Percentiles rank a stretch among this genome's conserved stretches.
Evolutionary conservation across 1,140 invertebrate species (phyloP).

Genomic region (Lucilia sericata): DNA sequence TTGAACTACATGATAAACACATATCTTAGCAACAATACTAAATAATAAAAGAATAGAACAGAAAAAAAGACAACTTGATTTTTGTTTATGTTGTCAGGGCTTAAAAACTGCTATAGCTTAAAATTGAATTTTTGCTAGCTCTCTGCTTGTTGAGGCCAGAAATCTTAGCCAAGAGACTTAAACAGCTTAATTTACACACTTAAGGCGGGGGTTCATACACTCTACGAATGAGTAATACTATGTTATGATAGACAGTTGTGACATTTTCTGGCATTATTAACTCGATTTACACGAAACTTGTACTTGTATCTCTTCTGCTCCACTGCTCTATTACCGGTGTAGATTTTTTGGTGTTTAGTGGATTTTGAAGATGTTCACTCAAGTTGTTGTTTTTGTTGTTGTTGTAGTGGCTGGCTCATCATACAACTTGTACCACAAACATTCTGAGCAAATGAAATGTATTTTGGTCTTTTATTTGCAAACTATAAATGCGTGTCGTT

Average conservation of each 20-base stretch:
- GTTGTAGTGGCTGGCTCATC: background rate
- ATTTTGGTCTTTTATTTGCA: background rate
- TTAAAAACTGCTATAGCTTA: no score
- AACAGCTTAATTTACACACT: no score
- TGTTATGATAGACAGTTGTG: background rate
- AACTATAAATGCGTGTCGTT: conserved; percentile 42
- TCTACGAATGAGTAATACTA: no score
- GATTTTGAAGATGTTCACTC: background rate
- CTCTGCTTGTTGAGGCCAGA: no score
- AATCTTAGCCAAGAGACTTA: no score
- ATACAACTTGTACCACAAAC: background rate
- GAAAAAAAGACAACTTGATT: no score
- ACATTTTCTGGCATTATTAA: background rate
- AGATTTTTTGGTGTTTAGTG: background rate
- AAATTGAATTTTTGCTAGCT: no score
- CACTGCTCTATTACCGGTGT: background rate
- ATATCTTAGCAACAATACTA: background rate
- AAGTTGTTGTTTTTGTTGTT: background rate
- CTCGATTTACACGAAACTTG: no score
- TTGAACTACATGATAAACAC: background rate
- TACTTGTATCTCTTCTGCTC: background rate
- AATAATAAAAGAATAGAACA: no score
- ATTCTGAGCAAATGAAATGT: background rate
- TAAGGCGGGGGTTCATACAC: no score
- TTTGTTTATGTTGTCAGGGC: no score